Evolutionary conservation across 1,140 invertebrate genomes (phyloP).

Genomic region (Protaetia brevitarsis): DNA sequence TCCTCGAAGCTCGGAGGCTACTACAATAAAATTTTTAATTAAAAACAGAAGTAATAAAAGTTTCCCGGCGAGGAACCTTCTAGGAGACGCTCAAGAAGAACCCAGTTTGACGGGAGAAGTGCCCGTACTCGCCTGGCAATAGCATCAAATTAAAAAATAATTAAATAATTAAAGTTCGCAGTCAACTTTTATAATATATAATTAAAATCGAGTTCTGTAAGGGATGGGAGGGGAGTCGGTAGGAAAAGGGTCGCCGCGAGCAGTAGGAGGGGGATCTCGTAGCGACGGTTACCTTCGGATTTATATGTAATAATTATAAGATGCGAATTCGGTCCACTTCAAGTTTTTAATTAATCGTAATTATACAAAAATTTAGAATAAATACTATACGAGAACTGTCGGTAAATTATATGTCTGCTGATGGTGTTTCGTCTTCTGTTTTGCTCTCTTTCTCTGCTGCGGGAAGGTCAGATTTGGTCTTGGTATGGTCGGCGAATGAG

Average conservation of each 20-base stretch:
- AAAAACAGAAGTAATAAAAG: slow-evolving; percentile 39
- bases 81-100: slow-evolving; percentile 27
- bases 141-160: slow-evolving; percentile 44
- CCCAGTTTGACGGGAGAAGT: slow-evolving; percentile 21
- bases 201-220: slow-evolving; percentile 40
- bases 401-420: slow-evolving; percentile 19
- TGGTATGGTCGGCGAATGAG: no score
- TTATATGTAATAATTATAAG: slow-evolving; percentile 44
- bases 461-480: no score
- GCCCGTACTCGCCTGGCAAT: slow-evolving; percentile 35
- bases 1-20: neutral
- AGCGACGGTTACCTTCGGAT: slow-evolving; percentile 28
- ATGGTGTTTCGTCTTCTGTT: no score
- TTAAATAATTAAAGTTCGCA: slow-evolving; percentile 44
- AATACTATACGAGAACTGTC: slow-evolving; percentile 25
- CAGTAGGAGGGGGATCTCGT: neutral
- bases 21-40: slow-evolving; percentile 33
- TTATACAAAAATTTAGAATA: slow-evolving; percentile 36
- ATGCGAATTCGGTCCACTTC: slow-evolving; percentile 35
- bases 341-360: slow-evolving; percentile 42
- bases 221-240: slow-evolving; percentile 20
- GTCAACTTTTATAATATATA: slow-evolving; percentile 43
- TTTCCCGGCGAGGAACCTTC: slow-evolving; percentile 23
- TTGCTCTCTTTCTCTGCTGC: no score
- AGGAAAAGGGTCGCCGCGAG: neutral